Base-by-base conservation (phyloP, 2,797 vertebrate species). In the Kryptolebias ocellatus region DNA sequence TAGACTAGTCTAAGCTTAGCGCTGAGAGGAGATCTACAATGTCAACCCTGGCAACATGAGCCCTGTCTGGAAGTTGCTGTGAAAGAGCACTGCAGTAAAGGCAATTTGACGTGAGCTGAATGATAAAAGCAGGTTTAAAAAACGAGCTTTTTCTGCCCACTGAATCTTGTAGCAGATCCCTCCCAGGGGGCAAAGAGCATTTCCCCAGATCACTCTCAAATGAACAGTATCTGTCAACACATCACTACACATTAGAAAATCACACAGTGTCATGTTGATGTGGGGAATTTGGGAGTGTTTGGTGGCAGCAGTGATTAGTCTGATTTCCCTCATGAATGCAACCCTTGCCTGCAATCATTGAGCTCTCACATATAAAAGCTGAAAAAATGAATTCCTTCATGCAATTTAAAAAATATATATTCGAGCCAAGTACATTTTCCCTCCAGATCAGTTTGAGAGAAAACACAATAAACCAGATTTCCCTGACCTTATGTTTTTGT, bases 141-240 rank as follows among this genome's bases (percentile, higher is more conserved):
- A 81, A 67, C 53, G 12, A 46, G 64, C 78, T 57, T 70, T 87
- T 77, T 88, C 60, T 61, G 68, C 75, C 78, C 70, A 68, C 53
- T 83, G 79, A 70, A 45, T 88, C 67, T 81, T 60, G 64, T 71
- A 64, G 68, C 49, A 51, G 31, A 31, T 54, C 51, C 67, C 78
- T 78, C 71, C 42, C 1, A 71, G 69, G 79, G 76, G 78, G 77
- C 5, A 3, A 28, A 57, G 53, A 75, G 75, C 77, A 47, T 87
- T 84, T 84, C 83, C 80, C 80, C 53, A 52, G 71, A 85, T 87
- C 79, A 52, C 74, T 80, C 75, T 73, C 78, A 80, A 84, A 85
- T 86, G 80, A 88, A 80, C 69, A 84, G 78, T 76, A 79, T 88
- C 70, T 88, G 84, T 88, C 86, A 90, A 80, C 83, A 87, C 77